Base-by-base conservation (phyloP, 2,113 vertebrate species). In the Xenopus laevis region DNA sequence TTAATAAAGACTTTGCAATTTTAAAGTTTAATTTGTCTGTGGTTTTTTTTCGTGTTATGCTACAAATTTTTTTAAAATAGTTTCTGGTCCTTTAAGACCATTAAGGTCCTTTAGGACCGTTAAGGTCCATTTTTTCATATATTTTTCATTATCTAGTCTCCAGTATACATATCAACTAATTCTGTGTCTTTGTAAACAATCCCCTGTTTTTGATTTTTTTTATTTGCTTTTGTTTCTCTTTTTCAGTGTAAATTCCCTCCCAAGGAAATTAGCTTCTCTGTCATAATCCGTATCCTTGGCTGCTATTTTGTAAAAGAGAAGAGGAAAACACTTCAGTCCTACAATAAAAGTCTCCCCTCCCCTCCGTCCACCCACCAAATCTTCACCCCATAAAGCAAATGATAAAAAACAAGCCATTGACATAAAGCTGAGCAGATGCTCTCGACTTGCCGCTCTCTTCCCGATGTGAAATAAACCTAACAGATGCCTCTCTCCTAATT, bases 381-480 rank as follows among this genome's bases (percentile, higher is more conserved):
- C 85, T 81, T 84, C 77, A 78, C 79, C 85, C 83, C 68, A 82
- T 76, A 81, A 84, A 88, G 82, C 81, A 89, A 89, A 85, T 83
- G 84, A 87, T 88, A 86, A 89, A 40, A 87, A 90, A 90, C 87
- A 89, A 89, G 82, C 82, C 86, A 84, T 78, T 86, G 85, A 90
- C 82, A 87, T 86, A 90, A 89, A 88, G 80, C 83, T 17, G 83
- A 93, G 86, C 92, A 95, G 93, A 94, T 94, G 93, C 91, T 88
- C 85, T 80, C 76, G 81, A 85, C 83, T 89, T 88, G 84, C 80
- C 80, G 82, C 77, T 80, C 82, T 88, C 79, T 79, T 83, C 78
- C 81, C 84, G 88, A 87, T 91, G 83, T 91, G 92, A 93, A 94
- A 84, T 70, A 83, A 93, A 92, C 89, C 88, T 86, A 87, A 89